Percentiles rank a stretch among this genome's conserved stretches.
Conservation (phyloP, 2,113 vertebrate species). For the Zeus faber region DNA sequence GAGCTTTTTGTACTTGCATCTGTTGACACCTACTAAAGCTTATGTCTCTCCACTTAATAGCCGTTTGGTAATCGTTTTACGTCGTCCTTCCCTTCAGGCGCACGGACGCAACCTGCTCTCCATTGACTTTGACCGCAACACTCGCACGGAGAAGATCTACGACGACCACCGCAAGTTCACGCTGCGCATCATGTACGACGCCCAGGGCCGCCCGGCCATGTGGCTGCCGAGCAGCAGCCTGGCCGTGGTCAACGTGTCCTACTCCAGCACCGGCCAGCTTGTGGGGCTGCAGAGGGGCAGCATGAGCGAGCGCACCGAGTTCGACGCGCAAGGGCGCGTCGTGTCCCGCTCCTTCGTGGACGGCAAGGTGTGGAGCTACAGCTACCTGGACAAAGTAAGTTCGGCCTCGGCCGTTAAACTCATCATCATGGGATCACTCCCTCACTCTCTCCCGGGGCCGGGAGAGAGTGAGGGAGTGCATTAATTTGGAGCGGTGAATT, state of each 20-base stretch:
- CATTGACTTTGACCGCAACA: constrained; percentile 97
- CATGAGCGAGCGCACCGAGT: constrained; percentile 94
- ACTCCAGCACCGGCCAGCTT: constrained; percentile 88
- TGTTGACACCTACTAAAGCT: neutral
- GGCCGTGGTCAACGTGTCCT: constrained; percentile 94
- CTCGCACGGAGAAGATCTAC: constrained; percentile 97
- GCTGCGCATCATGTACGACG: constrained; percentile 93
- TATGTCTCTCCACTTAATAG: neutral
- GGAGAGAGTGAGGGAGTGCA: constrained; percentile 11
- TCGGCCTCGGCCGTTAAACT: constrained; percentile 4
- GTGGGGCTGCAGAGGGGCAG: constrained; percentile 93
- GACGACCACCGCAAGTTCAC: constrained; percentile 98
- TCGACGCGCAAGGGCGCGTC: constrained; percentile 90
- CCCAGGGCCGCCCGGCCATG: constrained; percentile 91
- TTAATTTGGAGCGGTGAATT: constrained; percentile 37
- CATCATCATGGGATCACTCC: neutral
- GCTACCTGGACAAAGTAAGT: constrained; percentile 94
- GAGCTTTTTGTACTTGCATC: neutral
- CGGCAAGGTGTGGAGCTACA: constrained; percentile 98
- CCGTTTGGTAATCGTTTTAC: neutral
- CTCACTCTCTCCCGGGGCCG: no score
- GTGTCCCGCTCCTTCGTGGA: constrained; percentile 92
- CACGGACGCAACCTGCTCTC: constrained; percentile 94
- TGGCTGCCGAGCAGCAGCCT: constrained; percentile 97
- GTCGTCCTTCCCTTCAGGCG: constrained; percentile 70